Evolutionary conservation across 2,113 vertebrate genomes (phyloP), one percentile per base, ranked within the genome.

Genomic region (Ctenodactylus gundi): DNA sequence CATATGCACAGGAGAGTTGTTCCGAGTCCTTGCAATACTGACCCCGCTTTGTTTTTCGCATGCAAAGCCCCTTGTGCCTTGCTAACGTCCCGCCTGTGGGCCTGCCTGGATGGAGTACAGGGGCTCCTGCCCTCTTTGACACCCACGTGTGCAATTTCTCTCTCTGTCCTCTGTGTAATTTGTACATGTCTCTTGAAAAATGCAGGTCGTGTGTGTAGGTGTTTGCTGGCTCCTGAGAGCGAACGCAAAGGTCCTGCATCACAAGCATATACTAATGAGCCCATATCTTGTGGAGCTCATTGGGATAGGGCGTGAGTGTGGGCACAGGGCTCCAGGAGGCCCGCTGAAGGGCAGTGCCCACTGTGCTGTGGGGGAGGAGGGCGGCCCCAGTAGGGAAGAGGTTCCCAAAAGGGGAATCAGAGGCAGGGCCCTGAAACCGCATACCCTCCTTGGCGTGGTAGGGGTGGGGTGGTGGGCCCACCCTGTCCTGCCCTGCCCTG

Each of bases 391-490:
- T 41, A 55, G 39, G 80, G 68, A 65, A 88, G 90, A 82, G 73
- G 76, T 14, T 21, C 68, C 93, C 57, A 75, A 95, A 95, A 95
- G 57, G 94, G 94, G 91, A 97, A 95, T 95, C 11, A 14, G 70
- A 81, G 49, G 6, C 49, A 72, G 67, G 76, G 51, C 78, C 46
- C 81, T 36, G 25, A 82, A 91, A 94, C 92, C 62, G 81, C 86
- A 67, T 1, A 15, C 49, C 68, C 86, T 83, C 17, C 60, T 81
- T 27, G 2, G n/a, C n/a, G n/a, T n/a, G n/a, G n/a, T n/a, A n/a
- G n/a, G n/a, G n/a, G n/a, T n/a, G n/a, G n/a, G n/a, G n/a, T n/a
- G n/a, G n/a, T n/a, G n/a, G n/a, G n/a, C n/a, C n/a, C n/a, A n/a
- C n/a, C n/a, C n/a, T n/a, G n/a, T n/a, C 49, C 3, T 8, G 51